A percentile compares a stretch with the other conserved stretches of the same genome.
These are phyloP conservation scores for Rhinogobio ventralis DNA, from an alignment of 2,797 vertebrate genomes.

Conservation along the genomic window DNA sequence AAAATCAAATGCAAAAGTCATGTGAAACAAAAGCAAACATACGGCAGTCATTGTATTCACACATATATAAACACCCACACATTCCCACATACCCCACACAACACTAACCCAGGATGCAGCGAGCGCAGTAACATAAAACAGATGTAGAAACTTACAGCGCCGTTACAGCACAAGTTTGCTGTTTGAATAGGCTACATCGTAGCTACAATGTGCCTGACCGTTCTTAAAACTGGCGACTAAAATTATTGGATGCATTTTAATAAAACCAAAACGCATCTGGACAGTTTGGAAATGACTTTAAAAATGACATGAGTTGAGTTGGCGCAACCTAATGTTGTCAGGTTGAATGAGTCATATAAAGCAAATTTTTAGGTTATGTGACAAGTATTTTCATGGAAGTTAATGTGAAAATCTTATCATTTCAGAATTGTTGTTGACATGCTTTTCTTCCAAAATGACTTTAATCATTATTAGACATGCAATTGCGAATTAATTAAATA, in stretches of 20 bases:
- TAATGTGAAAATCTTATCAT: not conserved
- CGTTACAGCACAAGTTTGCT: not conserved
- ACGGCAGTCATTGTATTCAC: conserved; percentile 9
- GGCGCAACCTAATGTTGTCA: not conserved
- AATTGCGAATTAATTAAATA: not conserved
- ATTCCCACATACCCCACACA: conserved; percentile 37
- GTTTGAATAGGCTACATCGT: not conserved
- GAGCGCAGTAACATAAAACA: conserved; percentile 3
- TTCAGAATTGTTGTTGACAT: not conserved
- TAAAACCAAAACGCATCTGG: not conserved
- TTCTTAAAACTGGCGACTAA: not conserved
- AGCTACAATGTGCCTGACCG: not conserved
- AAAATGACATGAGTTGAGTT: not conserved
- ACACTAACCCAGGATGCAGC: conserved; percentile 45
- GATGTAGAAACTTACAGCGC: not conserved
- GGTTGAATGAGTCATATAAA: not conserved
- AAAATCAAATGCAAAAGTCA: not conserved
- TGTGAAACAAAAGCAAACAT: conserved; percentile 8
- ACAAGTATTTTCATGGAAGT: not conserved
- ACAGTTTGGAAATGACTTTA: not conserved
- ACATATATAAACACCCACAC: conserved; percentile 39
- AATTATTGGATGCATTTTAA: not conserved
- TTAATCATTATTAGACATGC: not conserved
- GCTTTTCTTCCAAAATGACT: not conserved
- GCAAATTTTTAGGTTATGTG: not conserved